Evolutionary conservation across 2,113 vertebrate genomes (phyloP).

Genomic region (Campylomormyrus tamandua): DNA sequence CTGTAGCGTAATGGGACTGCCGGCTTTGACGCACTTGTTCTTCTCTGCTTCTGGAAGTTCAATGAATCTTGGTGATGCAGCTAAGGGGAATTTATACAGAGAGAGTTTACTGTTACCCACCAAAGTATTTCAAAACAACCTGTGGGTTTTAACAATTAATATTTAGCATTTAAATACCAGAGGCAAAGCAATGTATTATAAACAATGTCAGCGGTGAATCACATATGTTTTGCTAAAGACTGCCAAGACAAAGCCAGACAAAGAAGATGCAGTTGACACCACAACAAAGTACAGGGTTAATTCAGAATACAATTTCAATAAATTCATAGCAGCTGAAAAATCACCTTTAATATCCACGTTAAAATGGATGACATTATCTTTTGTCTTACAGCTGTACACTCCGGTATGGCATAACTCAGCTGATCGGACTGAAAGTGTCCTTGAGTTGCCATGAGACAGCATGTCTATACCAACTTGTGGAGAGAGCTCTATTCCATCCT

Average conservation of each 20-base stretch:
- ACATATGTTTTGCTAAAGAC: background rate
- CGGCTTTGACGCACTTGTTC: slow-evolving; percentile 47
- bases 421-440: slow-evolving; percentile 48
- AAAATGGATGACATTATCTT: slow-evolving; percentile 26
- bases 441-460: slow-evolving; percentile 45
- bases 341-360: slow-evolving; percentile 74
- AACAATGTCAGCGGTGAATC: background rate
- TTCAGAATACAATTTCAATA: background rate
- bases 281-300: background rate
- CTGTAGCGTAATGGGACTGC: slow-evolving; percentile 64
- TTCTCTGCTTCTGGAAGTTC: slow-evolving; percentile 51
- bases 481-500: slow-evolving; percentile 51
- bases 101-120: slow-evolving; percentile 27
- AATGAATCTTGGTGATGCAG: slow-evolving; percentile 49
- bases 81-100: slow-evolving; percentile 43
- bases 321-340: slow-evolving; percentile 25
- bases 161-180: slow-evolving; percentile 2
- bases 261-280: background rate
- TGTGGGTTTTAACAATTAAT: background rate
- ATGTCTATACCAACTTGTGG: slow-evolving; percentile 48
- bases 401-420: slow-evolving; percentile 22
- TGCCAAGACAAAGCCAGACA: slow-evolving; percentile 1
- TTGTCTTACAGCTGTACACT: slow-evolving; percentile 25
- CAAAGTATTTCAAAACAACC: background rate
- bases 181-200: background rate